Evolutionary conservation across 2,113 vertebrate species (phyloP).

Genomic region (Rhynchomys soricoides): DNA sequence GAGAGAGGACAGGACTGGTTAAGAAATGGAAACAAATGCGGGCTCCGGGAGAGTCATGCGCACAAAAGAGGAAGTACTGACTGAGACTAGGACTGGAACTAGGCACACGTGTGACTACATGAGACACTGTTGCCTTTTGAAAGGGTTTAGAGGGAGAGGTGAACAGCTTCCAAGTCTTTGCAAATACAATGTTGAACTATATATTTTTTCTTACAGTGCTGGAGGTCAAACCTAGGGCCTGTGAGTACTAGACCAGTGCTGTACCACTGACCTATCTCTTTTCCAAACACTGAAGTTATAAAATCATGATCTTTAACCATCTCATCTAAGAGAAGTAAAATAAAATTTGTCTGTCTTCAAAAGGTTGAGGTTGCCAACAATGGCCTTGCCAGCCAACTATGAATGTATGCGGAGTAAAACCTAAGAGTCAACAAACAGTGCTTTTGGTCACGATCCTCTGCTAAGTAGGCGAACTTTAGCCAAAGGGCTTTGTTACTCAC

Average conservation of each 20-base stretch:
- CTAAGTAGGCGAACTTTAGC: not conserved
- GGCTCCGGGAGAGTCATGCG: not conserved
- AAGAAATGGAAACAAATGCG: not conserved
- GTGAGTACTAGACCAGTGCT: not conserved
- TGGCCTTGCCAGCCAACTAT: not conserved
- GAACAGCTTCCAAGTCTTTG: not conserved
- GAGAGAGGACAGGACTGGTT: not conserved
- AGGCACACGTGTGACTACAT: not conserved
- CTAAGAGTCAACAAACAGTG: not conserved
- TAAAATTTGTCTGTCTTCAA: not conserved
- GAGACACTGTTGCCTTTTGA: not conserved
- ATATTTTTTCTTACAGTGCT: not conserved
- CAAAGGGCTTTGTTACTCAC: constrained; percentile 83
- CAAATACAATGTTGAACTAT: not conserved
- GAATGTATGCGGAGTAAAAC: not conserved
- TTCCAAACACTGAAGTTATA: not conserved
- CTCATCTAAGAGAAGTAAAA: constrained; percentile 3
- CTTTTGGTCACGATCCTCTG: not conserved
- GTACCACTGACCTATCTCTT: not conserved
- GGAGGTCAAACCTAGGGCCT: not conserved
- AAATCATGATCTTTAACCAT: not conserved
- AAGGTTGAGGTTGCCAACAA: not conserved
- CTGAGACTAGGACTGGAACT: not conserved
- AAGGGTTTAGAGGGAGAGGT: not conserved
- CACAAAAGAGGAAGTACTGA: not conserved